Evolutionary conservation across 2,888 invertebrate genomes (phyloP).

Genomic region (Hemaris fuciformis): DNA sequence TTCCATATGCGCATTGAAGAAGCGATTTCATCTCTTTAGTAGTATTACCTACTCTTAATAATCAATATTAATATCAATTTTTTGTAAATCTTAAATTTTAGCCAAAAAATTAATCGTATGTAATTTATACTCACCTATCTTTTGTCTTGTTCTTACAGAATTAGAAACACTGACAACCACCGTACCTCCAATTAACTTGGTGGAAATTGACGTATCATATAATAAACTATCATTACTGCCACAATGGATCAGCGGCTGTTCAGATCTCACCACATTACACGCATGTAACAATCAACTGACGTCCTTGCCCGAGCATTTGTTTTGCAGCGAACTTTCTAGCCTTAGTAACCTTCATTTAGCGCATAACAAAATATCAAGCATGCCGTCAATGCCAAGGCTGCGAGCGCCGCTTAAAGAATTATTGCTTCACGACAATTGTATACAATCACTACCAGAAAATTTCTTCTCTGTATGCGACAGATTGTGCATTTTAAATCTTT

Average conservation of each 20-base stretch:
- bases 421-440: slow-evolving; percentile 89
- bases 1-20: too few species aligned
- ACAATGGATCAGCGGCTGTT: slow-evolving; percentile 89
- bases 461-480: slow-evolving; percentile 86
- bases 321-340: slow-evolving; percentile 87
- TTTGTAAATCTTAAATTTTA: too few species aligned
- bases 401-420: slow-evolving; percentile 85
- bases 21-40: too few species aligned
- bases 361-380: slow-evolving; percentile 87
- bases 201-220: slow-evolving; percentile 89
- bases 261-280: slow-evolving; percentile 86
- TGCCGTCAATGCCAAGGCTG: slow-evolving; percentile 86
- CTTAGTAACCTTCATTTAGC: slow-evolving; percentile 88
- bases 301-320: slow-evolving; percentile 86
- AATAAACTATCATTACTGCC: slow-evolving; percentile 88
- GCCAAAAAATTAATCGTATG: too few species aligned
- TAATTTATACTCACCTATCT: too few species aligned
- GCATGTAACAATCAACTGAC: slow-evolving; percentile 88
- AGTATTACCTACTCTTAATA: too few species aligned
- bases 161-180: slow-evolving; percentile 86
- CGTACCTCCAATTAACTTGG: slow-evolving; percentile 86
- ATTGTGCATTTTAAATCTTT: slow-evolving; percentile 87
- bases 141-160: slow-evolving; percentile 76
- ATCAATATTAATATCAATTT: too few species aligned
- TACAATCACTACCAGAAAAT: slow-evolving; percentile 87